Conservation (phyloP, 2,888 invertebrate genomes). For the Plutella xylostella region DNA sequence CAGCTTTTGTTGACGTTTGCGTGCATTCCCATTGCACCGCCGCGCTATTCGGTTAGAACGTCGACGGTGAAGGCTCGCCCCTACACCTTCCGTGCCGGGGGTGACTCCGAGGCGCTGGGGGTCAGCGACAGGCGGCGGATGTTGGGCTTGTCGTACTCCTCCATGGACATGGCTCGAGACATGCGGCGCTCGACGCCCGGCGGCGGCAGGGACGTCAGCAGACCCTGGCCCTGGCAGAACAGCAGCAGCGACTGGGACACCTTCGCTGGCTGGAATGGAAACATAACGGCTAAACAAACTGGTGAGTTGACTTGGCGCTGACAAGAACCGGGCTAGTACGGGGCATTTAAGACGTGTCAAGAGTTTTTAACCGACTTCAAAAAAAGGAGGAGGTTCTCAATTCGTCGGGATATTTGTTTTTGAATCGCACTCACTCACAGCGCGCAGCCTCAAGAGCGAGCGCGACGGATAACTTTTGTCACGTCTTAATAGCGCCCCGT, state of each 20-base stretch:
- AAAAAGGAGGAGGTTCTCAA: no score
- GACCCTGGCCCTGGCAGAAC: constrained; percentile 90
- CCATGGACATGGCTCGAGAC: constrained; percentile 81
- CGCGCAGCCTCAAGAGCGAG: no score
- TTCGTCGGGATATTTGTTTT: no score
- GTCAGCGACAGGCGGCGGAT: constrained; percentile 79
- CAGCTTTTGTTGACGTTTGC: no score
- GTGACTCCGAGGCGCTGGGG: constrained; percentile 43
- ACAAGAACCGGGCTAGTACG: no score
- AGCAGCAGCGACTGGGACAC: constrained; percentile 87
- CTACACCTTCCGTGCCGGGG: constrained; percentile 46
- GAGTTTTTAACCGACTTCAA: no score
- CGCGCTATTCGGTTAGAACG: constrained; percentile 32
- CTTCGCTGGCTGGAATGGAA: constrained; percentile 79
- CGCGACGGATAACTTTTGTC: no score
- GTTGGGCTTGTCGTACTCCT: constrained; percentile 85
- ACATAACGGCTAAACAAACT: no score
- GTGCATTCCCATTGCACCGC: no score
- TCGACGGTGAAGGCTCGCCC: constrained; percentile 17
- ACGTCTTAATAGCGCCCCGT: no score
- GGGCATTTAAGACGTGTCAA: no score
- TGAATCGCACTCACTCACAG: no score
- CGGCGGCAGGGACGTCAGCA: constrained; percentile 83
- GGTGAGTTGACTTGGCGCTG: neutral
- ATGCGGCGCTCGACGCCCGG: constrained; percentile 82